Evolutionary conservation across 30 jellyfish, hydroid and myxozoan genomes (phyloP).

Genomic region (Turritopsis rubra): DNA sequence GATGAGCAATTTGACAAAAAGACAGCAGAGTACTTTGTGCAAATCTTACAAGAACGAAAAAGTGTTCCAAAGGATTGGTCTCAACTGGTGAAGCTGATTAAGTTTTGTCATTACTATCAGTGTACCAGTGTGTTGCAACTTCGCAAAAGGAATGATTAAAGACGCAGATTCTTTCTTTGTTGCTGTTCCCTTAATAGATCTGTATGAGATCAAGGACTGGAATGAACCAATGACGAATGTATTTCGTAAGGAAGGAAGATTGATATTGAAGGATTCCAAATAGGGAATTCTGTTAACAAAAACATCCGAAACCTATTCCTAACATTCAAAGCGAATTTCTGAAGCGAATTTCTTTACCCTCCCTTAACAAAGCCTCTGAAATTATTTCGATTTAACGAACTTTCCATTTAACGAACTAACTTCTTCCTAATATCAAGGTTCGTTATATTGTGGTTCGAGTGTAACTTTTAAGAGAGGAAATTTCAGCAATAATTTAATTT

Average conservation of each 20-base stretch:
- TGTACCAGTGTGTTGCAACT: not conserved
- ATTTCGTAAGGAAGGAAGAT: not conserved
- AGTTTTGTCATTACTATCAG: conserved; percentile 4
- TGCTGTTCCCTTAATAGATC: not conserved
- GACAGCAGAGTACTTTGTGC: not conserved
- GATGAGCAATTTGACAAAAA: not conserved
- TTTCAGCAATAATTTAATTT: too few species aligned
- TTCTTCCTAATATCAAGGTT: too few species aligned
- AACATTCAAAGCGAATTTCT: not conserved
- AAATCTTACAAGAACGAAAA: not conserved
- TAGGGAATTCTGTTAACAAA: not conserved
- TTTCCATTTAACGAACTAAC: too few species aligned
- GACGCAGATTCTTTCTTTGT: not conserved
- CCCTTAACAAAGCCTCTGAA: too few species aligned
- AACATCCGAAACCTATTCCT: not conserved
- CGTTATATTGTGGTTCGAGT: too few species aligned
- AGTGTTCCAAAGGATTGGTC: not conserved
- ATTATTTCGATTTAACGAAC: too few species aligned
- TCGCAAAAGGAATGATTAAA: not conserved
- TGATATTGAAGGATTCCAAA: not conserved
- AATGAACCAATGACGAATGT: not conserved
- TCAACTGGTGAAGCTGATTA: not conserved
- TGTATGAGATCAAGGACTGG: not conserved
- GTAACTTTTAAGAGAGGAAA: too few species aligned
- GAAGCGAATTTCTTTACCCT: too few species aligned